A percentile compares a stretch with the other conserved stretches of the same genome.
phyloP scores from a whole-genome alignment of 2,888 invertebrate genomes.

The Icerya purchasi region DNA sequence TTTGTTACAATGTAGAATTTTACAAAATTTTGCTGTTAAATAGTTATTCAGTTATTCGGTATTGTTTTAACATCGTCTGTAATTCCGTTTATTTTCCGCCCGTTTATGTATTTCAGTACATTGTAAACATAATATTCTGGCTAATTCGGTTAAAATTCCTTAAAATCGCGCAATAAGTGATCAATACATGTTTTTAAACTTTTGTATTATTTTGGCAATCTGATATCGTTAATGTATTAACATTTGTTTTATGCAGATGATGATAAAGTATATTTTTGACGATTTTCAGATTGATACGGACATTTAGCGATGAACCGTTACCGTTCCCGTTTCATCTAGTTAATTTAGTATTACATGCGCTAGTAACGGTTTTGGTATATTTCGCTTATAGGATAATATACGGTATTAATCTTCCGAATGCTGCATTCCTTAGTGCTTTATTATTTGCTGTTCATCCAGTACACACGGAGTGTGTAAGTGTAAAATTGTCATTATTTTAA shows the following conservation, averaged over 20 bases:
- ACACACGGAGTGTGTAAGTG: conserved; percentile 65
- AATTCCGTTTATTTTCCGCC: too few relatives aligned
- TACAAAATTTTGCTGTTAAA: too few relatives aligned
- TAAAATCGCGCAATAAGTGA: too few relatives aligned
- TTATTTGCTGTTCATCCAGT: conserved; percentile 82
- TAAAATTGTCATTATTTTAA: too few relatives aligned
- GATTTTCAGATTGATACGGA: conserved; percentile 39
- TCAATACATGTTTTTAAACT: neutral
- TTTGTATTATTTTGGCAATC: neutral
- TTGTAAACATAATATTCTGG: too few relatives aligned
- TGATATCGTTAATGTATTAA: neutral
- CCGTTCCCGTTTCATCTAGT: conserved; percentile 43
- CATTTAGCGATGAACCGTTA: conserved; percentile 33
- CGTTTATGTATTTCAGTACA: too few relatives aligned
- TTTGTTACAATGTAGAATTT: too few relatives aligned
- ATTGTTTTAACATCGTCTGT: too few relatives aligned
- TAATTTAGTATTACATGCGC: conserved; percentile 50
- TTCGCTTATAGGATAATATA: conserved; percentile 30
- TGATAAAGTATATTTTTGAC: neutral
- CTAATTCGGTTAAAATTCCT: too few relatives aligned
- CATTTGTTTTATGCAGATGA: neutral
- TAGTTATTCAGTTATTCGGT: too few relatives aligned
- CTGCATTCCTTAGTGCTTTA: conserved; percentile 37
- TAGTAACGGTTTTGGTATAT: conserved; percentile 33
- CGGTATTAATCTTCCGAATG: conserved; percentile 20